Percentiles rank a stretch among this genome's conserved stretches.
phyloP scores from a whole-genome alignment of 2,797 vertebrate genomes.

The Podargus strigoides region DNA sequence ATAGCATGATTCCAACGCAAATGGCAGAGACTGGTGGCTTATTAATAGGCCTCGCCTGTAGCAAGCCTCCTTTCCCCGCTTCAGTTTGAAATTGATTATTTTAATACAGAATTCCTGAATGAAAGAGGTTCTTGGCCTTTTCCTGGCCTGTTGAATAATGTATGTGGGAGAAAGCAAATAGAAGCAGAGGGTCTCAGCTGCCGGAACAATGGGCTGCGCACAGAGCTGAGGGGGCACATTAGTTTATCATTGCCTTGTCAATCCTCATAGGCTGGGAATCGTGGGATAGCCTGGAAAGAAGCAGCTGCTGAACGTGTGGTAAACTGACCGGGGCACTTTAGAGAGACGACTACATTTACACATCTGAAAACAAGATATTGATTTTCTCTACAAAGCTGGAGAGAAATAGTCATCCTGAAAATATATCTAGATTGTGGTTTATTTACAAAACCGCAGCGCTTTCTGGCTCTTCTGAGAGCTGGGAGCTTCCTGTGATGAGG shows the following conservation, averaged over 20 bases:
- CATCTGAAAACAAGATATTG: conserved; percentile 81
- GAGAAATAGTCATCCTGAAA: conserved; percentile 61
- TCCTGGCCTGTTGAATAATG: conserved; percentile 99
- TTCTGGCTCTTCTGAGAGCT: neutral
- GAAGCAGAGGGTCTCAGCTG: conserved; percentile 97
- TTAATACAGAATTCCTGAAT: conserved; percentile 87
- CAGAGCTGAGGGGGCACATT: conserved; percentile 95
- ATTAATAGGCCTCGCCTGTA: conserved; percentile 75
- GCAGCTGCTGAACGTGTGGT: conserved; percentile 97
- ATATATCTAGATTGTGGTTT: conserved; percentile 26
- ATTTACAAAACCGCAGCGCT: neutral
- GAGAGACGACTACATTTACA: conserved; percentile 78
- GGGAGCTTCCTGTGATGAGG: neutral
- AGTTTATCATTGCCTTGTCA: conserved; percentile 99
- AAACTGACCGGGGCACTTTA: conserved; percentile 85
- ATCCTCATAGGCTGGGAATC: conserved; percentile 98
- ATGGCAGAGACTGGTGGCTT: conserved; percentile 76
- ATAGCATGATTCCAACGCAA: conserved; percentile 73
- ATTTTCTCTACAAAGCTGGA: conserved; percentile 70
- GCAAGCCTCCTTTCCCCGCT: conserved; percentile 75
- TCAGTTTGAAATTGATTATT: conserved; percentile 85
- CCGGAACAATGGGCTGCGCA: conserved; percentile 91
- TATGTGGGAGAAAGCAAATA: conserved; percentile 99
- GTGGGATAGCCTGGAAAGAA: conserved; percentile 90
- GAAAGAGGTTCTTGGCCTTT: conserved; percentile 97